Evolutionary conservation across 2,113 vertebrate species (phyloP), one percentile per base, ranked within the genome.

Genomic region (Malurus cyaneus): DNA sequence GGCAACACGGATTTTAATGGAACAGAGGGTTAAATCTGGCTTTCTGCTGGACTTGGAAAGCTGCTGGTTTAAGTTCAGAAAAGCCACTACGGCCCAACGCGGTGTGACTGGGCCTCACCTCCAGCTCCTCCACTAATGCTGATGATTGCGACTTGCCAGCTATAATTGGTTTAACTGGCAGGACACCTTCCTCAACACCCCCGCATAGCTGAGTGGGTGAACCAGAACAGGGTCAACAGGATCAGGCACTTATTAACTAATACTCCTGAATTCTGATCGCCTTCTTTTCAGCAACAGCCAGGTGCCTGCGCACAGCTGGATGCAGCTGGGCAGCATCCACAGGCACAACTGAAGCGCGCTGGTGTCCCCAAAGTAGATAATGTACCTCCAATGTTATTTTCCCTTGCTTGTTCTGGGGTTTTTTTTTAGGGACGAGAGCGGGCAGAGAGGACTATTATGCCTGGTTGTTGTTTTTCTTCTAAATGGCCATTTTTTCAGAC

Each of bases 171-270:
- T 95, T 95, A 95, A 79, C 87, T 95, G 92, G 91, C 93, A 96
- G 89, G 91, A 90, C 91, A 95, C 94, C 93, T 93, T 95, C 92
- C 54, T 71, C 92, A 61, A 97, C 96, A 94, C 96, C 94, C 93
- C 93, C 95, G 90, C 91, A 96, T 84, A 95, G 92, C 82, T 89
- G 89, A 94, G 92, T 79, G 93, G 91, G 80, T 96, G 96, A 97
- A 96, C 73, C 92, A 93, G 95, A 96, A 92, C 96, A 94, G 89
- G 94, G 93, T 96, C 93, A 96, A 95, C 91, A 96, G 86, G 92
- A 94, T 93, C 94, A 92, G 96, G 94, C 93, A 96, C 94, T 95
- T 85, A 97, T 97, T 96, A 94, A 97, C 96, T 82, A 93, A 90
- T 88, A 83, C 80, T 85, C 81, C 86, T 36, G 86, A 87, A 79